Base-by-base conservation (phyloP, 1,140 invertebrate genomes). In the Drosophila truncata region DNA sequence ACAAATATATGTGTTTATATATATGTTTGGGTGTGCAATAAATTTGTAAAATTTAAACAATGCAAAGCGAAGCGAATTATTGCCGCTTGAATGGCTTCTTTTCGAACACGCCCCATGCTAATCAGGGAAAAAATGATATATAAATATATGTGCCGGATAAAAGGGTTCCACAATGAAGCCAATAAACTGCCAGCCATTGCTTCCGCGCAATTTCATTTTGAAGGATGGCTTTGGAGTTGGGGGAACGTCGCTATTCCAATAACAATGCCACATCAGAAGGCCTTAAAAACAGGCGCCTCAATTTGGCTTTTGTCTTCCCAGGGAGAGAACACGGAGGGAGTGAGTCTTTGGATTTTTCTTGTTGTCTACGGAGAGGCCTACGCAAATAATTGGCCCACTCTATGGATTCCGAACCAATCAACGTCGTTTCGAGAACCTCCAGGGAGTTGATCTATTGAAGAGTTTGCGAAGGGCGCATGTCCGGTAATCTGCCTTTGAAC, bases 191-290 rank as follows among this genome's bases (percentile, higher is more conserved):
- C 81, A 66, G 73, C 82, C 80, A 85, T 76, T 85, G 82, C 82
- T 85, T 85, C 82, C 82, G 82, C 82, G 82, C 82, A 85, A 85
- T 85, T 85, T 85, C 82, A 82, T 85, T 85, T 83, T 65, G 67
- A 79, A 64, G 76, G 25, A 57, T 64, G 39, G 44, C 41, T 13
- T 58, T 58, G 44, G 70, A 72, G 69, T 72, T 41, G 35, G 70
- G 42, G 70, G 70, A 60, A 49, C 70, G 70, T 50, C 70, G 62
- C 63, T 64, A 80, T 80, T 85, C 76, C 78, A 86, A 85, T 82
- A 85, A 85, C 82, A 85, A 85, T 85, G 69, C 82, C 82, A 86
- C 82, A 85, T 85, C 78, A 72, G 35, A 85, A 59, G 52, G 54
- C 69, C 69, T 59, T 52, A 25, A 33, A 52, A 62, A 37, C 27